These are phyloP conservation scores for Calameuta pallipes DNA, from an alignment of 2,888 invertebrate species.

Conservation along the genomic window DNA sequence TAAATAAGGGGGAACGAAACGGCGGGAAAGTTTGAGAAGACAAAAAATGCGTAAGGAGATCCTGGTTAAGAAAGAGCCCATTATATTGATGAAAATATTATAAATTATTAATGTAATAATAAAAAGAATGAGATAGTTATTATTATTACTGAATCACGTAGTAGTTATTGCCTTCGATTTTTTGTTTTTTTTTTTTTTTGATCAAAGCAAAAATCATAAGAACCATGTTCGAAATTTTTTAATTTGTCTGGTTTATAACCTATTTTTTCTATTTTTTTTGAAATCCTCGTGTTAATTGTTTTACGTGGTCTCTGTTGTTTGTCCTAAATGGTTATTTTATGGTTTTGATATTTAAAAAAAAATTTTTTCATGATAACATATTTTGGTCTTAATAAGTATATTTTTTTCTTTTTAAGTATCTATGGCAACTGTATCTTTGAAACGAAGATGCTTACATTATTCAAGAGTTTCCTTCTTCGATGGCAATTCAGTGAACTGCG, in stretches of 20 bases:
- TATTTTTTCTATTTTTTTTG: not conserved
- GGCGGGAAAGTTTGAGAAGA: not conserved
- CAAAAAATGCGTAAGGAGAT: not conserved
- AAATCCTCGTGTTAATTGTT: not conserved
- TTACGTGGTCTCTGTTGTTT: not conserved
- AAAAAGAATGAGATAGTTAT: slow-evolving; percentile 16
- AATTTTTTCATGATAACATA: not conserved
- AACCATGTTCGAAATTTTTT: too few species aligned
- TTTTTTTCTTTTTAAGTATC: not conserved
- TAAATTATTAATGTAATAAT: slow-evolving; percentile 21
- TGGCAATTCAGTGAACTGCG: not conserved
- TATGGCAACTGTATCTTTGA: not conserved
- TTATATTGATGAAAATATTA: slow-evolving; percentile 12
- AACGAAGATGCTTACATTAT: not conserved
- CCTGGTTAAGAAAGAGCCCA: not conserved
- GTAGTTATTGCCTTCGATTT: slow-evolving; percentile 1
- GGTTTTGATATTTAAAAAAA: not conserved
- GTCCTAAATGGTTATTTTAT: not conserved
- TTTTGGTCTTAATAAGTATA: too few species aligned
- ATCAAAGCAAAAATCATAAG: too few species aligned
- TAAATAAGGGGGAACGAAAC: not conserved
- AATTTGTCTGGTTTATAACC: not conserved
- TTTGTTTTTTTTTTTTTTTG: not conserved
- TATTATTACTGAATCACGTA: slow-evolving; percentile 12
- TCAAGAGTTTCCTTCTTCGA: not conserved